Evolutionary conservation across 2,797 vertebrate genomes (phyloP), one percentile per base, ranked within the genome.

Genomic region (Cuculus canorus): DNA sequence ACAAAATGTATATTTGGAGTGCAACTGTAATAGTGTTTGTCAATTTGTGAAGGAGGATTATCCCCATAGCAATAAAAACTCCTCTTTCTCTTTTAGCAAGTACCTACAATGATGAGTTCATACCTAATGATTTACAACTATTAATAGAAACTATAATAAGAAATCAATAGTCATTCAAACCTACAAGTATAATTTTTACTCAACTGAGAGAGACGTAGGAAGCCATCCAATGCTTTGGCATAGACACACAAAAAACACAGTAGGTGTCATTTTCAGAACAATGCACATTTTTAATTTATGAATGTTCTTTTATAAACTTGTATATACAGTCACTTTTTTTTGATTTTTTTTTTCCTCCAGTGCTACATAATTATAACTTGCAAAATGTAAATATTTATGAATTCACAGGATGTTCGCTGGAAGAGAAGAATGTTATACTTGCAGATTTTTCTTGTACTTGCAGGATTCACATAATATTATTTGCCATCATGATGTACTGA

Each of bases 361-460:
- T 96, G 97, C 96, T 97, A 97, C 97, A 98, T 98, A 98, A 98
- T 98, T 98, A 98, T 98, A 98, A 97, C 97, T 98, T 98, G 96
- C 95, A 98, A 98, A 97, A 97, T 97, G 97, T 98, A 98, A 98
- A 98, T 98, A 98, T 98, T 98, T 98, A 98, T 98, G 98, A 98
- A 98, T 98, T 98, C 97, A 98, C 97, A 98, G 97, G 97, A 98
- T 97, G 96, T 98, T 98, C 61, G 2, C 96, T 97, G 95, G 96
- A 95, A 98, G 93, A 98, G 95, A 97, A 96, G 94, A 97, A 97
- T 97, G 96, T 97, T 98, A 97, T 97, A 97, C 97, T 98, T 98
- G 96, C 96, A 98, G 96, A 98, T 98, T 97, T 97, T 95, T 92
- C 96, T 97, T 97, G 91, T 98, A 97, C 97, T 97, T 97, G 95